Conservation (phyloP, 2,797 vertebrate species). For the Bucorvus abyssinicus region DNA sequence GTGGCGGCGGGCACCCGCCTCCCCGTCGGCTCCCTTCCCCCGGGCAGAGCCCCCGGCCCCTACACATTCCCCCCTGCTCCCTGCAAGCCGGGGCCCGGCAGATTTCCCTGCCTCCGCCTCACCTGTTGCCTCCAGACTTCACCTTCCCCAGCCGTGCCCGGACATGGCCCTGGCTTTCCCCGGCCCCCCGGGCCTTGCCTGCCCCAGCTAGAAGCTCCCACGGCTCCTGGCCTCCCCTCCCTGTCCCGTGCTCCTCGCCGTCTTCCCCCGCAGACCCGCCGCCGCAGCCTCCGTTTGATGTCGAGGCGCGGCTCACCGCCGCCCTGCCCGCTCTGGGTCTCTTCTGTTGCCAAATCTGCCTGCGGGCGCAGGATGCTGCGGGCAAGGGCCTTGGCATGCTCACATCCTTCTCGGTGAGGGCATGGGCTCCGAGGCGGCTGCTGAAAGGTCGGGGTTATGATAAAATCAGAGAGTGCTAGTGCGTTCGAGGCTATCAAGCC, state of each 20-base stretch:
- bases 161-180: conserved; percentile 8
- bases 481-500: not conserved
- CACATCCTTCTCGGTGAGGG: not conserved
- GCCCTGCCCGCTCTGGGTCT: not conserved
- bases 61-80: not conserved
- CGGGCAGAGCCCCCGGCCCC: not conserved
- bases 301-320: not conserved
- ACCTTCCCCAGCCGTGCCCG: not conserved
- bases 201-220: not conserved
- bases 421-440: not conserved
- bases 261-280: not conserved
- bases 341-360: not conserved
- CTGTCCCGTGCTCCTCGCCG: not conserved
- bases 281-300: conserved; percentile 9
- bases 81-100: not conserved
- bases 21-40: not conserved
- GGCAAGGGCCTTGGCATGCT: not conserved
- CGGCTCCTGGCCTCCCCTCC: not conserved
- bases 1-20: not conserved
- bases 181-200: not conserved
- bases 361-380: not conserved
- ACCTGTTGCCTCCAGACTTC: not conserved
- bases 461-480: not conserved
- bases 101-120: not conserved
- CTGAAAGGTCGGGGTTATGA: not conserved